These are phyloP conservation scores for Hafferia zeledoni DNA, from an alignment of 2,797 vertebrate genomes.

Conservation along the genomic window DNA sequence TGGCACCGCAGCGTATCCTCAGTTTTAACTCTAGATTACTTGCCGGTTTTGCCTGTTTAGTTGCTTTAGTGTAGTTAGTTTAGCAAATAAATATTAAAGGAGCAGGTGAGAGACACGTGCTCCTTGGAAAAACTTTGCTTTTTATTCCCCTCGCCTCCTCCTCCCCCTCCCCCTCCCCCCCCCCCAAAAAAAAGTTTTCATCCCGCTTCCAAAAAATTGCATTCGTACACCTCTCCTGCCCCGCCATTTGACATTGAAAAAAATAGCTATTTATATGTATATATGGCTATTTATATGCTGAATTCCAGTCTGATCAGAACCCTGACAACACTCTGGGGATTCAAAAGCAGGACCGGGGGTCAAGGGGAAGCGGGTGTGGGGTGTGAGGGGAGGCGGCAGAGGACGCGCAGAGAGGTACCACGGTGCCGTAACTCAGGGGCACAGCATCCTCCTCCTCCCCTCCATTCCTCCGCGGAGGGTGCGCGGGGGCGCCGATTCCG, in stretches of 20 bases:
- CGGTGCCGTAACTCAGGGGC: neutral
- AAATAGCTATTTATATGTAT: neutral
- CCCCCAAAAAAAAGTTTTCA: neutral
- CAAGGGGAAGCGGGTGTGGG: fast-evolving
- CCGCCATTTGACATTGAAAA: neutral
- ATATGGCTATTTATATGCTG: neutral
- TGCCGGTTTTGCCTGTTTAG: neutral
- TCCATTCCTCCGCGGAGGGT: neutral
- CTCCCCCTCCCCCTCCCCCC: too few relatives aligned
- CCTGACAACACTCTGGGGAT: neutral
- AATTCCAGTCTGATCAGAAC: neutral
- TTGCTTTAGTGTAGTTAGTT: neutral
- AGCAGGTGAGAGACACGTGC: neutral
- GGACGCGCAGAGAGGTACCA: neutral
- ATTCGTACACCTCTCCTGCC: neutral
- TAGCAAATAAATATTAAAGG: neutral
- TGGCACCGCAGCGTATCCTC: neutral
- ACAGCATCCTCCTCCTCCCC: neutral
- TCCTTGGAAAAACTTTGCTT: neutral
- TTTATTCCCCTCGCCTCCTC: neutral
- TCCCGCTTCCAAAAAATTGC: neutral
- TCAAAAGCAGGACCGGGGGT: neutral
- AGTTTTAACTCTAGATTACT: neutral
- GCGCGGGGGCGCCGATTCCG: neutral
- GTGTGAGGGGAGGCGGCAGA: too few relatives aligned